Evolutionary conservation across 2,113 vertebrate genomes (phyloP), one percentile per base, ranked within the genome.

Genomic region (Nothocercus julius): DNA sequence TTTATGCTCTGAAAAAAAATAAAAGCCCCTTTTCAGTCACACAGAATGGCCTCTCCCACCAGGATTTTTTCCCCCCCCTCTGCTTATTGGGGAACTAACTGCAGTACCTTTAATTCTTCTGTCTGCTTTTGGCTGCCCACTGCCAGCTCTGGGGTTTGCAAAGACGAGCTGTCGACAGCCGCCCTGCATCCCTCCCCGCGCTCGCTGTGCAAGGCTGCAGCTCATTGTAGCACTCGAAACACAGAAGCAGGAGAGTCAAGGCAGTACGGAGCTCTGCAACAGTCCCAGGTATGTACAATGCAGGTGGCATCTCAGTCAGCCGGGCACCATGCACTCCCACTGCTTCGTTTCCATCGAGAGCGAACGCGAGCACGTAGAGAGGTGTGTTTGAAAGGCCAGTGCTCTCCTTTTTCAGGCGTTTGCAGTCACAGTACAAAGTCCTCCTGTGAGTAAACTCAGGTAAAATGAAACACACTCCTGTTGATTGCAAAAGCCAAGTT

Each of bases 281-380:
- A 40, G 59, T 5, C 63, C 73, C 75, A 47, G 2, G 0, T 3
- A 9, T 8, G 8, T 7, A 2, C 9, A 32, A 53, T 30, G 40
- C 49, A 67, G 64, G 25, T 7, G 7, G 68, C 0, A 20, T 11
- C 67, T 0, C 0, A 51, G 27, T 0, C 38, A 54, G 15, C 32
- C 56, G 32, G 67, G 38, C 0, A n/a, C 53, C 44, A 61, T 27
- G 34, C 47, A 30, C 42, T 8, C 66, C 18, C 11, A 5, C 9
- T 6, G 22, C 2, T 89, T 20, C 54, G 53, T 17, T 76, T 16
- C 6, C 40, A 64, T 2, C 74, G 19, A 68, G 64, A 83, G n/a
- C 5, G 0, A 74, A 51, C 10, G 24, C 19, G 11, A 58, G 58
- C 17, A 40, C 36, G 36, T 36, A 6, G 18, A 54, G 28, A 63